phyloP scores from a whole-genome alignment of 1,140 invertebrate genomes.

The Lerema accius region DNA sequence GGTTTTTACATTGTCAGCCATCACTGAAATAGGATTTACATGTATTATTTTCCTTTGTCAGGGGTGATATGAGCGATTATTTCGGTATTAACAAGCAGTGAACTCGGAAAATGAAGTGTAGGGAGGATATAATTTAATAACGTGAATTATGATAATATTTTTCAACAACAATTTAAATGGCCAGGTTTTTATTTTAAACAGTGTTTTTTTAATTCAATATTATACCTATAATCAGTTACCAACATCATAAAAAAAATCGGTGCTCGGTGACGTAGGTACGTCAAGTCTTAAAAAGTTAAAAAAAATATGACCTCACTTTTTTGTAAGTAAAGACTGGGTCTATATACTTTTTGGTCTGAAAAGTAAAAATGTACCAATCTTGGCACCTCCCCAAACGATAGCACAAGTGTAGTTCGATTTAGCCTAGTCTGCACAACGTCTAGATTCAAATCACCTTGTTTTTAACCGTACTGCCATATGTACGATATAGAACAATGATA shows the following conservation, averaged over 20 bases:
- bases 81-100: slow-evolving; percentile 13
- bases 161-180: too few relatives aligned
- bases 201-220: too few relatives aligned
- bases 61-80: slow-evolving; percentile 19
- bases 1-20: slow-evolving; percentile 33
- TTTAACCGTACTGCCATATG: slow-evolving; percentile 16
- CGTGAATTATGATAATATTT: too few relatives aligned
- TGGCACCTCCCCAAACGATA: slow-evolving; percentile 11
- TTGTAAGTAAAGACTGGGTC: too few relatives aligned
- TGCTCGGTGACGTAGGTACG: too few relatives aligned
- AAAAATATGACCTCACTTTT: too few relatives aligned
- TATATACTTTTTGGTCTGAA: too few relatives aligned
- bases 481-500: slow-evolving; percentile 3
- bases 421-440: slow-evolving; percentile 26
- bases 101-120: neutral
- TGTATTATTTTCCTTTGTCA: slow-evolving; percentile 29
- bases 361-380: slow-evolving; percentile 12
- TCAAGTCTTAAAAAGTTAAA: too few relatives aligned
- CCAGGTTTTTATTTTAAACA: too few relatives aligned
- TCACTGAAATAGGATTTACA: slow-evolving; percentile 29
- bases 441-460: slow-evolving; percentile 24
- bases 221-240: too few relatives aligned
- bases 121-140: neutral
- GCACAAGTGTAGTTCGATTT: slow-evolving; percentile 14
- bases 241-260: too few relatives aligned